Evolutionary conservation across 2,888 invertebrate genomes (phyloP), one percentile per base, ranked within the genome.

Genomic region (Leptopilina myrica): DNA sequence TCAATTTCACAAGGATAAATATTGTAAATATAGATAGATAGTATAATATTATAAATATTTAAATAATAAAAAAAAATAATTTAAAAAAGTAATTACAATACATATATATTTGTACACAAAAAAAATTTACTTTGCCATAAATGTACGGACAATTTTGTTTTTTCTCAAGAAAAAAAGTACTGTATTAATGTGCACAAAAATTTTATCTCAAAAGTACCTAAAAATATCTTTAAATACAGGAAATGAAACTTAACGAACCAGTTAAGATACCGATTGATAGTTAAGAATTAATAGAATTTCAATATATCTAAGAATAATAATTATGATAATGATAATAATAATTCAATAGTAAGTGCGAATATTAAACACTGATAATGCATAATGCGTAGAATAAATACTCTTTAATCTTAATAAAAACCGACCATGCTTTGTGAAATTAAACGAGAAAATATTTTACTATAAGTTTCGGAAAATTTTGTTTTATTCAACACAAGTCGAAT

Each of bases 41-140:
- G 43, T 43, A 8, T 43, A 8, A 43, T 20, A 20, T 43, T 43
- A 43, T 43, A 43, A 43, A 43, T 43, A 43, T 6, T 43, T 8
- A 43, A 43, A 43, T 8, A 43, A 43, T 43, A 43, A 6, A 43
- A 43, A 43, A 1, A 20, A 20, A 20, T 20, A 33, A 33, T 46
- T 46, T 8, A 46, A 46, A 46, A 7, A 46, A 33, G 3, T 46
- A 49, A 12, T 49, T 49, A 73, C 56, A 33, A 73, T 53, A 73
- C 33, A 56, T 73, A 73, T 73, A 73, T 73, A 73, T 73, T 73
- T 73, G 33, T 73, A 73, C 73, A 56, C 56, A 49, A 49, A 49
- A 56, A 56, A 53, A 53, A 26, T 73, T 56, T 73, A 73, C 73
- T 73, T 73, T 33, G 73, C 73, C 56, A 73, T 56, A 14, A 56